Evolutionary conservation across 2,113 vertebrate species (phyloP).

Genomic region (Cinclus mexicanus): DNA sequence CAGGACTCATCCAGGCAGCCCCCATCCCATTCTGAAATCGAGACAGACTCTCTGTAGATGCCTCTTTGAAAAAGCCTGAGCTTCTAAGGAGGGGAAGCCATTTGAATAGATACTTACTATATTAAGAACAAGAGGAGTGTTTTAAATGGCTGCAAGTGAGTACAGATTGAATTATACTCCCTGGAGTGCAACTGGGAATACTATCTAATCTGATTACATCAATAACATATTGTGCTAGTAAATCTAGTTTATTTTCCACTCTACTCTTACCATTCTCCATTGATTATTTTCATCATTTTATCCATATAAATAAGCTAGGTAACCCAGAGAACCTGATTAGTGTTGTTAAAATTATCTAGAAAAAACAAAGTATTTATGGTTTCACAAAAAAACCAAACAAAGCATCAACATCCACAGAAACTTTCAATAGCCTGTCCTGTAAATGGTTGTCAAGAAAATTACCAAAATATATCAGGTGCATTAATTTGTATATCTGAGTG

Average conservation of each 20-base stretch:
- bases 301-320: slow-evolving; percentile 49
- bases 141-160: slow-evolving; percentile 7
- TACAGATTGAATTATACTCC: slow-evolving; percentile 59
- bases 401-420: neutral
- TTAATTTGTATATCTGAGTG: neutral
- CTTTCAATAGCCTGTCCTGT: neutral
- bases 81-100: neutral
- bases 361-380: slow-evolving; percentile 6
- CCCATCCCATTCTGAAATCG: neutral
- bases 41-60: neutral
- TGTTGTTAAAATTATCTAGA: slow-evolving; percentile 60
- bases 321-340: slow-evolving; percentile 54
- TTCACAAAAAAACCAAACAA: neutral
- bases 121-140: neutral
- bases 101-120: neutral
- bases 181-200: slow-evolving; percentile 43
- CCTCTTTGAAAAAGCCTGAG: neutral
- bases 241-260: slow-evolving; percentile 61
- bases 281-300: slow-evolving; percentile 66
- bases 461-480: neutral
- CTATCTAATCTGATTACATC: slow-evolving; percentile 64
- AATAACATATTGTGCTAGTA: slow-evolving; percentile 39
- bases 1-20: neutral
- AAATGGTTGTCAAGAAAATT: neutral
- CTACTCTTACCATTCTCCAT: slow-evolving; percentile 36